A percentile compares a stretch with the other conserved stretches of the same genome.
Conservation (phyloP, 1,140 invertebrate genomes). For the Zaprionus nigranus region DNA sequence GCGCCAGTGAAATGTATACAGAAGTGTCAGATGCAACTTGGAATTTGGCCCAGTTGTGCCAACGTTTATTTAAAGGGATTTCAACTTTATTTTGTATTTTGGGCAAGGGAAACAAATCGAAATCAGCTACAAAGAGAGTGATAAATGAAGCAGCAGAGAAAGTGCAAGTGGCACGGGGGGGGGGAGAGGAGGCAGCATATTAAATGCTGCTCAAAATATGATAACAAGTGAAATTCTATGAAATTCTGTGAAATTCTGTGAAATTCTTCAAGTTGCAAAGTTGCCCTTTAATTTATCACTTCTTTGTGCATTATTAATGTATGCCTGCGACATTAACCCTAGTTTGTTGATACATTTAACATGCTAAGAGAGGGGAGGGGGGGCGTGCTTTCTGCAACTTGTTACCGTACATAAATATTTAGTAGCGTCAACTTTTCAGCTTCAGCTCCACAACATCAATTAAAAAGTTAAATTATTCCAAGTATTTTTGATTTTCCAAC, state of each 20-base stretch:
- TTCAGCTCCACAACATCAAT: slow-evolving; percentile 51
- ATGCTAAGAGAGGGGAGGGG: background rate
- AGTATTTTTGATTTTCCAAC: slow-evolving; percentile 69
- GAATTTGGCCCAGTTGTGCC: slow-evolving; percentile 68
- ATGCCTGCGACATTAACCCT: slow-evolving; percentile 14
- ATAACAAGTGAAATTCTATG: background rate
- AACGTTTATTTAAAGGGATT: slow-evolving; percentile 56
- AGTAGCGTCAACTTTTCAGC: slow-evolving; percentile 60
- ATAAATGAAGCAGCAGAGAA: background rate
- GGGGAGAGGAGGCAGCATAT: background rate
- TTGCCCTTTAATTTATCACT: slow-evolving; percentile 38
- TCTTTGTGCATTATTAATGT: slow-evolving; percentile 24
- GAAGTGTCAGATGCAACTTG: slow-evolving; percentile 59
- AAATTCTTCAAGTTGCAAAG: background rate
- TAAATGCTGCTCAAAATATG: background rate
- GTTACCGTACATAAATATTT: slow-evolving; percentile 24
- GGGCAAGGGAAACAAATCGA: slow-evolving; percentile 16
- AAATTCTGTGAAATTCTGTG: slow-evolving; percentile 1
- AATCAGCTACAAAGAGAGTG: slow-evolving; percentile 16
- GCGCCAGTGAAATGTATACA: slow-evolving; percentile 73
- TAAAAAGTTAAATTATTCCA: slow-evolving; percentile 78
- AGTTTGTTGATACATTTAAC: slow-evolving; percentile 44
- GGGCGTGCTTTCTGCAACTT: slow-evolving; percentile 16
- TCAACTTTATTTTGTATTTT: no score
- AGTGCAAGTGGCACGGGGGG: background rate